Base-by-base conservation (phyloP, 2,888 invertebrate species). In the Callinectes sapidus region DNA sequence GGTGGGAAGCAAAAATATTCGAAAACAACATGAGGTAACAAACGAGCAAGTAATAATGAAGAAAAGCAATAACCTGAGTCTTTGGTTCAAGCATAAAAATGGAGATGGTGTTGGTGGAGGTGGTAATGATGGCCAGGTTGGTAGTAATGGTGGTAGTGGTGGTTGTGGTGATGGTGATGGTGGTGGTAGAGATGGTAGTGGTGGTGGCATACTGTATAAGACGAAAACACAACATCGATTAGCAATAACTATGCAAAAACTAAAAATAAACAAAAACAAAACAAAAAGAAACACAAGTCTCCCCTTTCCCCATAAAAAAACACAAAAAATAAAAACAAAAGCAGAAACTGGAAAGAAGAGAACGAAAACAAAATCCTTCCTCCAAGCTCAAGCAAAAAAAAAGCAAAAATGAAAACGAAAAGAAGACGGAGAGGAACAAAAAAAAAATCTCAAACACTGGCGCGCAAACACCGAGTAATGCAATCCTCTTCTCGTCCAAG, bases 381-480 rank as follows among this genome's bases (percentile, higher is more conserved):
- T 61, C 61, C 0, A 5, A 48, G 8, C 48, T 48, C 48, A 48
- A 10, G 48, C 48, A 48, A 48, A 10, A 8, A 48, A 48, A 61
- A 61, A 16, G 23, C 3, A 61, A 18, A 77, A n/a, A 77, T 6
- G 13, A 77, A 77, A 28, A 77, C 28, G 10, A 28, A 28, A 77
- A 28, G 28, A 71, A 71, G 14, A 61, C 10, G 28, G 23, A 61
- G 13, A 61, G 6, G n/a, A n/a, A n/a, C n/a, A 77, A 32, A 2
- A 77, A 77, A 77, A 13, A 77, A 28, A 13, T 28, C 13, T 13
- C 71, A 77, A 77, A 77, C 71, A 77, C 71, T 35, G 13, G 35
- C 81, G 10, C 81, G 81, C 81, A 32, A 35, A 81, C 81, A 81
- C 81, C 32, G 81, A 28, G 71, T 81, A 81, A 81, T 77, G 28